A percentile compares a stretch with the other conserved stretches of the same genome.
These are phyloP conservation scores for Mnemiopsis leidyi DNA, from an alignment of 37 sponge, comb jelly and placozoan species.

Conservation along the genomic window DNA sequence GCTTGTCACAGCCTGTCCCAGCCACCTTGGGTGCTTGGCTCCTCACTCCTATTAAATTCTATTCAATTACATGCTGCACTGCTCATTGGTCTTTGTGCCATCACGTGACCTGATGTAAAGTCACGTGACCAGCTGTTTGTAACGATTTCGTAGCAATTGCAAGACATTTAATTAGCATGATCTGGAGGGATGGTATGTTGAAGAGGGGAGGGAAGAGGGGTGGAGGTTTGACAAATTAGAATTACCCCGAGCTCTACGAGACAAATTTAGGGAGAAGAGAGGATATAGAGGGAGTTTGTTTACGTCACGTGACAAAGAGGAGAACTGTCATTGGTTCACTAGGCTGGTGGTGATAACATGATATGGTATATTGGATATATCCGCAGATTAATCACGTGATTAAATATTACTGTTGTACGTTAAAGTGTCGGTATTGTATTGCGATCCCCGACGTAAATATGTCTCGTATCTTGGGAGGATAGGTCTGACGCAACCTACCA, in stretches of 20 bases:
- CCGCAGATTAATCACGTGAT: background rate
- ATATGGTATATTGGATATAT: too few species aligned
- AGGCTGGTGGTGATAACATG: background rate
- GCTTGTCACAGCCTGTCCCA: conserved; percentile 18
- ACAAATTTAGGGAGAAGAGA: background rate
- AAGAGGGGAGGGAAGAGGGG: background rate
- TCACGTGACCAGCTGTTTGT: conserved; percentile 3
- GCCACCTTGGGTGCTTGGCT: background rate
- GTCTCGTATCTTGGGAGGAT: background rate
- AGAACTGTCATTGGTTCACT: background rate
- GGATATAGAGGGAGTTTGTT: background rate
- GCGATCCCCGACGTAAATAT: background rate
- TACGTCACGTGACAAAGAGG: background rate
- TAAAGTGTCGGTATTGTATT: background rate
- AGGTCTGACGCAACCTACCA: background rate
- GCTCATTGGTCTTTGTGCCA: background rate
- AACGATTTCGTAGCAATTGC: conserved; percentile 26
- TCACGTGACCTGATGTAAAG: conserved; percentile 21
- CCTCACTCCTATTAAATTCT: conserved; percentile 13
- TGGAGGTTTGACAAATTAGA: conserved; percentile 3
- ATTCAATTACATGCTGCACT: conserved; percentile 27
- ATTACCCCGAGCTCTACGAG: background rate
- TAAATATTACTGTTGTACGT: background rate
- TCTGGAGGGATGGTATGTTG: conserved; percentile 4
- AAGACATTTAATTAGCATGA: conserved; percentile 7